phyloP scores from a whole-genome alignment of 2,113 vertebrate genomes.

The Mustela lutreola region DNA sequence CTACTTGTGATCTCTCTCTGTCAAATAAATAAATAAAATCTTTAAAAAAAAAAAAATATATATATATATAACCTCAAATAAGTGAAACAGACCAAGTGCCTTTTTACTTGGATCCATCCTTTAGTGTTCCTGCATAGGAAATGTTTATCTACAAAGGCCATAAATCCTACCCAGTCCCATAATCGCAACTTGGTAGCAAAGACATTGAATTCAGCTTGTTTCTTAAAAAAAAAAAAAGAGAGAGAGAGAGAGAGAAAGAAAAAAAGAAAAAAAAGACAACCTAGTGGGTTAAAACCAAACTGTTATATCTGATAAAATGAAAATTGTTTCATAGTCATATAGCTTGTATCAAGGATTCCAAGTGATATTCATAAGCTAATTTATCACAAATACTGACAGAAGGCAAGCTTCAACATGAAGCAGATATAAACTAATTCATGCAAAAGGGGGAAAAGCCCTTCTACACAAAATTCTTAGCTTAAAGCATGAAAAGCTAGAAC shows the following conservation, averaged over 20 bases:
- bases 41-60: too few species aligned
- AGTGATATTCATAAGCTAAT: slow-evolving; percentile 53
- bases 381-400: slow-evolving; percentile 63
- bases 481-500: slow-evolving; percentile 61
- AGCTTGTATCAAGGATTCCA: slow-evolving; percentile 60
- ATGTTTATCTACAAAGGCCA: slow-evolving; percentile 38
- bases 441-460: slow-evolving; percentile 53
- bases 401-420: slow-evolving; percentile 62
- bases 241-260: background rate
- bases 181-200: slow-evolving; percentile 45
- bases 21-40: too few species aligned
- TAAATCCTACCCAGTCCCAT: background rate
- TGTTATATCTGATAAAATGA: background rate
- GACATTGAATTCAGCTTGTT: slow-evolving; percentile 55
- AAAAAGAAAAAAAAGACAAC: slow-evolving; percentile 37
- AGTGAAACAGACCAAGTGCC: slow-evolving; percentile 29
- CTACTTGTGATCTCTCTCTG: too few species aligned
- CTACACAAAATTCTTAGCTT: slow-evolving; percentile 52
- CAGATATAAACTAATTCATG: slow-evolving; percentile 61
- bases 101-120: slow-evolving; percentile 24
- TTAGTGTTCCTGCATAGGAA: slow-evolving; percentile 45
- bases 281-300: slow-evolving; percentile 46
- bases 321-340: slow-evolving; percentile 44
- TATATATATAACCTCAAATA: slow-evolving; percentile 32
- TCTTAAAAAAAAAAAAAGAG: slow-evolving; percentile 48